A percentile compares a stretch with the other conserved stretches of the same genome.
Conservation (phyloP, 2,797 vertebrate species). For the Ispidina picta region DNA sequence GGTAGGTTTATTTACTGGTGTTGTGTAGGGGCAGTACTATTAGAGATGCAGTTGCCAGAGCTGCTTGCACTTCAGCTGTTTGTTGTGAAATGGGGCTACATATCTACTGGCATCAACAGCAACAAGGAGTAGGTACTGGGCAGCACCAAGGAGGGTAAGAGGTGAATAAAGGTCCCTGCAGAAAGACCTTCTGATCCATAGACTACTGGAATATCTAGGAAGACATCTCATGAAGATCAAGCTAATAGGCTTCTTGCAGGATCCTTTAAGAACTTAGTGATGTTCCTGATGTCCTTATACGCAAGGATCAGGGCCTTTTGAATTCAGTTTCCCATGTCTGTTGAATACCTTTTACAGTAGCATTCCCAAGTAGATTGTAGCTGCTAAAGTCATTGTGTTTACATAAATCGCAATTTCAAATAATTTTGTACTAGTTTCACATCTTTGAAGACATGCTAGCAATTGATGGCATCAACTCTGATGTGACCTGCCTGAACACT, state of each 20-base stretch:
- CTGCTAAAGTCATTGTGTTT: neutral
- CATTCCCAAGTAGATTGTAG: neutral
- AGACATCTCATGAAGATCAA: neutral
- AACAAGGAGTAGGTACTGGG: neutral
- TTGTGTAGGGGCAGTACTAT: neutral
- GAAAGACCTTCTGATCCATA: neutral
- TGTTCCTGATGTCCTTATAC: neutral
- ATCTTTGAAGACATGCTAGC: neutral
- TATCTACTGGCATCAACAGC: fast-evolving
- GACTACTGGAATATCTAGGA: neutral
- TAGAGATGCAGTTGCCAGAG: neutral
- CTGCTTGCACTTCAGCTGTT: neutral
- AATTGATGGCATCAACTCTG: neutral
- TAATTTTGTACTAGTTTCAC: neutral
- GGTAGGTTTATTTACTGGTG: neutral
- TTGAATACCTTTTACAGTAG: neutral
- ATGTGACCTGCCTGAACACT: neutral
- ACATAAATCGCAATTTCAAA: neutral
- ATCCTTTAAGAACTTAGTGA: neutral
- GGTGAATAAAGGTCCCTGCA: neutral
- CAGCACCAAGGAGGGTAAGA: neutral
- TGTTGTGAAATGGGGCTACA: neutral
- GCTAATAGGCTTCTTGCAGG: neutral
- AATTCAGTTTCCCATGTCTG: neutral
- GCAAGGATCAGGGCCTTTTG: neutral